Conservation (phyloP, 2,797 vertebrate genomes). For the Spinibarbus caldwelli region DNA sequence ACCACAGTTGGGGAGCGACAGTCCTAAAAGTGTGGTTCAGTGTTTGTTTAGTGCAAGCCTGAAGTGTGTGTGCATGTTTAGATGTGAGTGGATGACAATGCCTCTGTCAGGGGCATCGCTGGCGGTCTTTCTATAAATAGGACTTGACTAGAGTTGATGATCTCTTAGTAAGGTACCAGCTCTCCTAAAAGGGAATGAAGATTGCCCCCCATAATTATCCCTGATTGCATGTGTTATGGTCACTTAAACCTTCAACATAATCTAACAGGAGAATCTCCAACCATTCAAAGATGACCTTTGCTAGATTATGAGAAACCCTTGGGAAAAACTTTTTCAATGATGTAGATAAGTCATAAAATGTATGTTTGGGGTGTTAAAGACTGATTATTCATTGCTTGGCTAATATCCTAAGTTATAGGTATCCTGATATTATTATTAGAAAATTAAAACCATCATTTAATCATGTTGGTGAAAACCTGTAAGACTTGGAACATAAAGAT, state of each 20-base stretch:
- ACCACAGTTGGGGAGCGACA: constrained; percentile 28
- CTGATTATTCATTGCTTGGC: background rate
- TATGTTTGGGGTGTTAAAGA: background rate
- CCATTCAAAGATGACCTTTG: constrained; percentile 19
- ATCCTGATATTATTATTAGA: background rate
- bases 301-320: constrained; percentile 7
- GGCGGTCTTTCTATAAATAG: constrained; percentile 38
- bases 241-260: constrained; percentile 32
- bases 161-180: constrained; percentile 38
- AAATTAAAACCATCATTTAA: background rate
- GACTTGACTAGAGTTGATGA: constrained; percentile 35
- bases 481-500: too few species aligned
- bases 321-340: background rate
- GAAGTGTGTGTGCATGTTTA: constrained; percentile 10
- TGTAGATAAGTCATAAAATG: background rate
- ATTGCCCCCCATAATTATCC: constrained; percentile 44
- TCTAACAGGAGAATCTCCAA: background rate
- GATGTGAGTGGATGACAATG: background rate
- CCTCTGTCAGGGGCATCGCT: background rate
- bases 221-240: constrained; percentile 44
- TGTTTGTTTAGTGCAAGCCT: constrained; percentile 48
- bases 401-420: background rate
- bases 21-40: constrained; percentile 29
- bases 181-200: background rate
- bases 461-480: background rate